These are phyloP conservation scores for Myodes glareolus DNA, from an alignment of 2,113 vertebrate species.

Conservation along the genomic window DNA sequence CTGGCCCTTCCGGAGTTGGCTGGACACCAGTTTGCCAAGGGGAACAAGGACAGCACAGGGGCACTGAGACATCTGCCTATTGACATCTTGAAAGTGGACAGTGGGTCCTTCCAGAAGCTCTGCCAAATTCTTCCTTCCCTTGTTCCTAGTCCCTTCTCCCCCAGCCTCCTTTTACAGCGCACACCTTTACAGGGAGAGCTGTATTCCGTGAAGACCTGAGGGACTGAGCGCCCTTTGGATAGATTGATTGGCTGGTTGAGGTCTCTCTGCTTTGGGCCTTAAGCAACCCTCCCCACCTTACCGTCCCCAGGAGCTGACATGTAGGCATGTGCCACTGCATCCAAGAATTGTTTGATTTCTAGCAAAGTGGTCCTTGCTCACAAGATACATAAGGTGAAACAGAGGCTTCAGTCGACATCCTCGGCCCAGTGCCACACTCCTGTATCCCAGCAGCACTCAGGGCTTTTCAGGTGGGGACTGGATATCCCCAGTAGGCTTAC, in stretches of 20 bases:
- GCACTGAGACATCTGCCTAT: neutral
- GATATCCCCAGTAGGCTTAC: neutral
- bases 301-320: neutral
- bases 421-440: neutral
- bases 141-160: no score
- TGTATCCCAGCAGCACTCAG: neutral
- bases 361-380: neutral
- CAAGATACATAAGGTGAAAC: neutral
- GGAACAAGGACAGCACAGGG: neutral
- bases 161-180: neutral
- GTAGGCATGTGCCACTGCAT: neutral
- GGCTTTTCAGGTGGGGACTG: neutral
- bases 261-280: neutral
- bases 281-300: neutral
- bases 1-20: constrained; percentile 58
- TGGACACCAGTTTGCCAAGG: constrained; percentile 24
- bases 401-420: no score
- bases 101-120: neutral
- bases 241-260: neutral
- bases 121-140: neutral
- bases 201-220: neutral
- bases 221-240: neutral
- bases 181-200: neutral
- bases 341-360: neutral
- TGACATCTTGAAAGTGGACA: neutral